Base-by-base conservation (phyloP, 92 coral and sea anemone genomes). In the Plumapathes pennacea region DNA sequence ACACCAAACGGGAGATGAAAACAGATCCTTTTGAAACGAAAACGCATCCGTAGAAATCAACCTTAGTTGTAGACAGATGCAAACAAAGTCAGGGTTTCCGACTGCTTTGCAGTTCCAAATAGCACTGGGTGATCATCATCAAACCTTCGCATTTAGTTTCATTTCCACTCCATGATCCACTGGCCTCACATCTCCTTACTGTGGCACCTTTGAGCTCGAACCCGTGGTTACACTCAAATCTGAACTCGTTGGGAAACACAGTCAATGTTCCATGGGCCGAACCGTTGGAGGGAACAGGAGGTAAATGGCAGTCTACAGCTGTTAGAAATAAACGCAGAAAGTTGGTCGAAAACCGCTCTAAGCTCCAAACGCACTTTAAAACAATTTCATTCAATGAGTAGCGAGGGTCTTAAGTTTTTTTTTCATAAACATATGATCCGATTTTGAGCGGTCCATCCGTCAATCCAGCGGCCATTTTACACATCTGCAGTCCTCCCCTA, bases 211-310 rank as follows among this genome's bases (percentile, higher is more conserved):
- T 5, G 38, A 83, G 69, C 28, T 52, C 64, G 45, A 77, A 83
- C 2, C 89, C 89, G 15, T 63, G 66, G 33, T 85, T 83, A 50
- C 91, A 85, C 57, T 65, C 62, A 55, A 85, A 67, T 9, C 3
- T 12, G 3, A 57, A 53, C 25, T 41, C 63, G 21, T 50, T 63
- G 1, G 89, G 89, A 9, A 69, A 83, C n/a, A 58, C 71, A 20
- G 78, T 81, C 28, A 52, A 54, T 11, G 46, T 31, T 7, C 83
- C 83, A 26, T 43, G 21, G 4, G 32, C 20, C 2, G 83, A 75
- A 30, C 88, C 88, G 41, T 81, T 81, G 36, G 28, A 9, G 2
- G 88, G 88, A 22, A 29, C 30, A 13, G 38, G 23, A 11, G 76
- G 84, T 10, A 43, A 40, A 20, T 71, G 59, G 44, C 88, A 81